phyloP scores from a whole-genome alignment of 2,888 invertebrate species.

The Pemphredon lugubris region DNA sequence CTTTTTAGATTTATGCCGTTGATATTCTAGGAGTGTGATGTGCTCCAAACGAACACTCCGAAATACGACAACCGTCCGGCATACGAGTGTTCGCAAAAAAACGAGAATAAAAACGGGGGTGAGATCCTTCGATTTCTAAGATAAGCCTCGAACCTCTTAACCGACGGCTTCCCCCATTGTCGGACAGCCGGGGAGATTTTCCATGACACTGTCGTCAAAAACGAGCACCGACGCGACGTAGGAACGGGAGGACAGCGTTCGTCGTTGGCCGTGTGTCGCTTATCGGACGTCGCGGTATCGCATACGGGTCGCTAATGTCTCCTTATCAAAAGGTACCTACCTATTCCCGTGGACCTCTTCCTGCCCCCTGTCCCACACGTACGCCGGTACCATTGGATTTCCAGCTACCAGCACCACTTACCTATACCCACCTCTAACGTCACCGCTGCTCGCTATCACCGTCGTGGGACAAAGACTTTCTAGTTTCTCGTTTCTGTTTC shows the following conservation, averaged over 20 bases:
- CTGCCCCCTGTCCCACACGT: conserved; percentile 58
- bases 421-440: conserved; percentile 58
- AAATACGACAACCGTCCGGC: no score
- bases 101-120: no score
- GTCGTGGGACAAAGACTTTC: conserved; percentile 72
- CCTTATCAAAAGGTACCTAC: conserved; percentile 76
- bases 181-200: conserved; percentile 25
- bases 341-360: conserved; percentile 62
- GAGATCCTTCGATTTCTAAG: no score
- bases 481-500: conserved; percentile 69
- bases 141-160: no score
- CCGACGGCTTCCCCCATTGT: neutral
- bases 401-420: conserved; percentile 71
- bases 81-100: no score
- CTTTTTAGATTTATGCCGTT: no score
- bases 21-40: no score
- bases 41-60: no score
- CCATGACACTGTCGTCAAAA: conserved; percentile 59
- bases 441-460: conserved; percentile 59
- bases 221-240: conserved; percentile 46
- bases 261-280: conserved; percentile 67
- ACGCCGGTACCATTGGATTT: conserved; percentile 68
- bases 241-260: conserved; percentile 50
- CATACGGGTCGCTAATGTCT: conserved; percentile 81
- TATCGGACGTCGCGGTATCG: conserved; percentile 73